phyloP scores from a whole-genome alignment of 2,113 vertebrate genomes.

The Jacana jacana region DNA sequence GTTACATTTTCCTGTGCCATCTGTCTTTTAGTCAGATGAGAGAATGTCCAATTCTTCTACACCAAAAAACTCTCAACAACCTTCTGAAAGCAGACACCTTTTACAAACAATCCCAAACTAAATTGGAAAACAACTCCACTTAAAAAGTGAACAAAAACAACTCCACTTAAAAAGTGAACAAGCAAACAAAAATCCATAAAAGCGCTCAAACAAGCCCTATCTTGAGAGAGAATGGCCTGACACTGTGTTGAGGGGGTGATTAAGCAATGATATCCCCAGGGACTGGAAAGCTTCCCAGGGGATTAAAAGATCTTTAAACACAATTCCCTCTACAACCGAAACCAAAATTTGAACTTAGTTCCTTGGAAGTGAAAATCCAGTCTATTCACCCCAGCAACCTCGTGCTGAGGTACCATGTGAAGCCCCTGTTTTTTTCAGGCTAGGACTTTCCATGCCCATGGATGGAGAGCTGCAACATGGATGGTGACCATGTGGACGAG shows the following conservation, averaged over 20 bases:
- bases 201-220: neutral
- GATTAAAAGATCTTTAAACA: neutral
- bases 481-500: rapidly evolving
- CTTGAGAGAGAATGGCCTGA: neutral
- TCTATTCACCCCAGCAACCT: neutral
- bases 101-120: neutral
- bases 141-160: slow-evolving; percentile 3
- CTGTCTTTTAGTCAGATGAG: neutral
- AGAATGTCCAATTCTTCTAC: neutral
- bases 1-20: neutral
- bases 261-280: neutral
- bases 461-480: neutral
- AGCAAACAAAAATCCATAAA: neutral
- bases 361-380: neutral
- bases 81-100: neutral
- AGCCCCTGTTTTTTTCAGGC: neutral
- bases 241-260: neutral
- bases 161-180: neutral
- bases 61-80: neutral
- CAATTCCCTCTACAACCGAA: neutral
- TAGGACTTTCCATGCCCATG: rapidly evolving
- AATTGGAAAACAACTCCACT: neutral
- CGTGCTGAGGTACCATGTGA: neutral
- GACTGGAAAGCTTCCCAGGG: neutral
- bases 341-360: neutral